Percentiles rank a stretch among this genome's conserved stretches.
Conservation (phyloP, 2,888 invertebrate genomes). For the Sinelater perroti region DNA sequence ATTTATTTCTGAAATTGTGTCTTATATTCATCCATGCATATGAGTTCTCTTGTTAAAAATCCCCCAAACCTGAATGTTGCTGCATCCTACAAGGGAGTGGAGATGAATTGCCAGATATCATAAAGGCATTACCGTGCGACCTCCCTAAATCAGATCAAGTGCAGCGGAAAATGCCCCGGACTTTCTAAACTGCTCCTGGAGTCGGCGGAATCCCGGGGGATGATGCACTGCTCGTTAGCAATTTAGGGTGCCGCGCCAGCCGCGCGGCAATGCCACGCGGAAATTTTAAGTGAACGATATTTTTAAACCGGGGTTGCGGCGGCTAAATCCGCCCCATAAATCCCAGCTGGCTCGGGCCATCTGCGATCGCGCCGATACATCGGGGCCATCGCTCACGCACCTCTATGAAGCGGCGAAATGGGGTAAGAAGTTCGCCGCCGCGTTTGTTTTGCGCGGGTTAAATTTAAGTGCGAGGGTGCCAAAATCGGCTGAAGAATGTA, state of each 20-base stretch:
- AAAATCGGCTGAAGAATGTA: no score
- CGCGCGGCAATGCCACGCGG: not conserved
- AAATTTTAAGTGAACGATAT: slow-evolving; percentile 36
- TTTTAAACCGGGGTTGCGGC: slow-evolving; percentile 38
- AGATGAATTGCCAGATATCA: slow-evolving; percentile 1
- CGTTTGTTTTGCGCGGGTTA: not conserved
- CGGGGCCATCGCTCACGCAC: slow-evolving; percentile 16
- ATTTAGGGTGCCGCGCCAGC: not conserved
- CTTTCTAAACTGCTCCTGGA: slow-evolving; percentile 20
- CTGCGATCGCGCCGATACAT: slow-evolving; percentile 41
- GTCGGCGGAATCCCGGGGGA: slow-evolving; percentile 20
- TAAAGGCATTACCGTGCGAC: slow-evolving; percentile 12
- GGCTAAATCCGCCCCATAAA: slow-evolving; percentile 39
- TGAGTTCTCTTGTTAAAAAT: no score
- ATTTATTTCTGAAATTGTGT: no score
- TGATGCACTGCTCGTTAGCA: slow-evolving; percentile 24
- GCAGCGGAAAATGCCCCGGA: slow-evolving; percentile 12
- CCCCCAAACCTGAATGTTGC: no score
- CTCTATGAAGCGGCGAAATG: slow-evolving; percentile 6
- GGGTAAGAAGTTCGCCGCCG: not conserved
- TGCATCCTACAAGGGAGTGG: no score
- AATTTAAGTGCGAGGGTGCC: not conserved
- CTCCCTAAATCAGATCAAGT: slow-evolving; percentile 19
- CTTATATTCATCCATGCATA: not conserved
- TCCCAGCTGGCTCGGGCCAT: slow-evolving; percentile 40